phyloP scores from a whole-genome alignment of 2,113 vertebrate genomes.

The Thalassarche chlororhynchos region DNA sequence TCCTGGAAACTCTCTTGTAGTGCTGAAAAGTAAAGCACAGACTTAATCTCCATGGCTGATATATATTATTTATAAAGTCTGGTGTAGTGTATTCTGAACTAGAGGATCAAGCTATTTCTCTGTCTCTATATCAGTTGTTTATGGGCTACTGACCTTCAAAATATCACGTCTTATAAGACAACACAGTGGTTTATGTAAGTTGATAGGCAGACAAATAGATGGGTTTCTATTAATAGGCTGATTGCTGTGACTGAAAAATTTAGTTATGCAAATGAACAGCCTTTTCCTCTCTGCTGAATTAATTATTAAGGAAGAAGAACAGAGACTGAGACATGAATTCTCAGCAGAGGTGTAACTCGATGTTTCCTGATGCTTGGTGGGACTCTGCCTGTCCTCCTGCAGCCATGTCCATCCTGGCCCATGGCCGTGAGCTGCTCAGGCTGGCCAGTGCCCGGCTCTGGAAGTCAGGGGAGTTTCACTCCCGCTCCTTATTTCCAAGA shows the following conservation, averaged over 20 bases:
- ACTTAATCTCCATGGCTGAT: neutral
- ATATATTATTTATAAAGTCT: neutral
- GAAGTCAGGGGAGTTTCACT: neutral
- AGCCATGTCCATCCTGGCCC: neutral
- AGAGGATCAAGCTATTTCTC: neutral
- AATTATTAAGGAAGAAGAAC: slow-evolving; percentile 43
- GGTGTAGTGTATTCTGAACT: neutral
- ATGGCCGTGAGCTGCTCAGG: rapidly evolving
- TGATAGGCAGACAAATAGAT: slow-evolving; percentile 35
- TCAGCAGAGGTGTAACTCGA: neutral
- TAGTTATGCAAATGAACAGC: slow-evolving; percentile 51
- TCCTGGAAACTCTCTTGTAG: neutral
- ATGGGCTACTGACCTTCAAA: slow-evolving; percentile 2
- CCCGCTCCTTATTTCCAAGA: neutral
- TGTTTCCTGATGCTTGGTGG: neutral
- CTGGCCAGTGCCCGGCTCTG: neutral
- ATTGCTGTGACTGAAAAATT: slow-evolving; percentile 37
- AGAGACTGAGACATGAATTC: neutral
- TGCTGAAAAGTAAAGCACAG: neutral
- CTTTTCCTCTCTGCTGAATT: slow-evolving; percentile 30
- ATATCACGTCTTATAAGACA: neutral
- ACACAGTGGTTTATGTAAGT: neutral
- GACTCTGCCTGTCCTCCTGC: neutral
- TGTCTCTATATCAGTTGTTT: neutral
- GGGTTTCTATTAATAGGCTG: slow-evolving; percentile 50